Evolutionary conservation across 2,888 invertebrate species (phyloP).

Genomic region (Ctenicera cuprea): DNA sequence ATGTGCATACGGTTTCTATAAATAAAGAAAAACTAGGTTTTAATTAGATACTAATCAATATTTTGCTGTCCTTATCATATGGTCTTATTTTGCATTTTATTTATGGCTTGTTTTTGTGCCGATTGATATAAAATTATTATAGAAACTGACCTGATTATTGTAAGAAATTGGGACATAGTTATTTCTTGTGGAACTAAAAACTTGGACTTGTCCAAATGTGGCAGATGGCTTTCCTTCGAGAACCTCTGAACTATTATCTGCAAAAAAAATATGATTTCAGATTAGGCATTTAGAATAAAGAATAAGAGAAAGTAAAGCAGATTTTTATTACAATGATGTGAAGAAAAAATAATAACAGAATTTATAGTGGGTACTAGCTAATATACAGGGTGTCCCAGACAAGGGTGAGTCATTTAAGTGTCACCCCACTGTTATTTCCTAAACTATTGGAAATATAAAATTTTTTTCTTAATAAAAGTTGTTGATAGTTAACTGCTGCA

Average conservation of each 20-base stretch:
- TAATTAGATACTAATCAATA: constrained; percentile 1
- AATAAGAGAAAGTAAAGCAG: too few species aligned
- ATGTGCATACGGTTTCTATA: constrained; percentile 76
- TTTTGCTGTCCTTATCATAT: constrained; percentile 12
- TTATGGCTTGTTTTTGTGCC: constrained; percentile 23
- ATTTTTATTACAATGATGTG: too few species aligned
- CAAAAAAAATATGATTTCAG: constrained; percentile 64
- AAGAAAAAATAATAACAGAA: too few species aligned
- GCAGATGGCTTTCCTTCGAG: constrained; percentile 85
- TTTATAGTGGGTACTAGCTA: too few species aligned
- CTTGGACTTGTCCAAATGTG: constrained; percentile 88
- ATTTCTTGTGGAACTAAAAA: constrained; percentile 93
- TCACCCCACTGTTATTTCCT: too few species aligned
- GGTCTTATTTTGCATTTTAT: constrained; percentile 11
- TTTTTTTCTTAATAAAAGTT: too few species aligned
- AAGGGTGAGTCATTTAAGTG: too few species aligned
- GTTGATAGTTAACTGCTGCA: too few species aligned
- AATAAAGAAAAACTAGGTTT: constrained; percentile 43
- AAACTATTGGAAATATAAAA: too few species aligned
- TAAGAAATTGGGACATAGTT: constrained; percentile 91
- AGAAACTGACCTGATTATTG: constrained; percentile 84
- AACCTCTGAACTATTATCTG: constrained; percentile 91
- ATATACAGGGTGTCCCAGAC: too few species aligned
- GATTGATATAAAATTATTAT: not conserved
- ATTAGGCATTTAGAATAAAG: constrained; percentile 30